These are phyloP conservation scores for Neoseiulus cucumeris DNA, from an alignment of 1,140 invertebrate species.

Conservation along the genomic window DNA sequence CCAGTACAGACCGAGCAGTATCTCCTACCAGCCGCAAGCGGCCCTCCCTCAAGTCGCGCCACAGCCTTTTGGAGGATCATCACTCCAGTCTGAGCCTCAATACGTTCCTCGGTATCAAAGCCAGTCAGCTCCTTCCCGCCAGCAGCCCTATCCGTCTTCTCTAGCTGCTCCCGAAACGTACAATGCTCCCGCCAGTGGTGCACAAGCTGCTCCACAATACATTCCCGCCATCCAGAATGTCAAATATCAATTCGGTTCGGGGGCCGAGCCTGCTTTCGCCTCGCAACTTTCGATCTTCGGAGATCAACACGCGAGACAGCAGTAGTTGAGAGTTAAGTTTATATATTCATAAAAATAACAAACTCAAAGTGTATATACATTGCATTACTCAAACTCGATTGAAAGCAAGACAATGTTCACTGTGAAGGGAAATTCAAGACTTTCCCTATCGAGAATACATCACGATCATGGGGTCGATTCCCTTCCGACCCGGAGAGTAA, in stretches of 20 bases:
- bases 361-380: too few relatives aligned
- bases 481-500: too few relatives aligned
- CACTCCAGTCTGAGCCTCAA: background rate
- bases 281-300: constrained; percentile 4
- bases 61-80: constrained; percentile 2
- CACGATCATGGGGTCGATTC: too few relatives aligned
- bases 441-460: too few relatives aligned
- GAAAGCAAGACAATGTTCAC: too few relatives aligned
- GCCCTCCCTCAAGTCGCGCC: background rate
- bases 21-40: background rate
- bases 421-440: too few relatives aligned
- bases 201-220: background rate
- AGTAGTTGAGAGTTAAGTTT: too few relatives aligned
- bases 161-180: background rate
- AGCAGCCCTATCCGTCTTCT: background rate
- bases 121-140: background rate
- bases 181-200: background rate
- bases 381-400: too few relatives aligned
- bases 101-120: background rate
- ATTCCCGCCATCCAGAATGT: background rate
- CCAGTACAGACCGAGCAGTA: background rate
- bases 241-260: background rate
- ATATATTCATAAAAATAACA: too few relatives aligned
- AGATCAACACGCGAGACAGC: too few relatives aligned
- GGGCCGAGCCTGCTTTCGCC: background rate